These are phyloP conservation scores for Ormyrus rosae DNA, from an alignment of 2,888 invertebrate species.

Conservation along the genomic window DNA sequence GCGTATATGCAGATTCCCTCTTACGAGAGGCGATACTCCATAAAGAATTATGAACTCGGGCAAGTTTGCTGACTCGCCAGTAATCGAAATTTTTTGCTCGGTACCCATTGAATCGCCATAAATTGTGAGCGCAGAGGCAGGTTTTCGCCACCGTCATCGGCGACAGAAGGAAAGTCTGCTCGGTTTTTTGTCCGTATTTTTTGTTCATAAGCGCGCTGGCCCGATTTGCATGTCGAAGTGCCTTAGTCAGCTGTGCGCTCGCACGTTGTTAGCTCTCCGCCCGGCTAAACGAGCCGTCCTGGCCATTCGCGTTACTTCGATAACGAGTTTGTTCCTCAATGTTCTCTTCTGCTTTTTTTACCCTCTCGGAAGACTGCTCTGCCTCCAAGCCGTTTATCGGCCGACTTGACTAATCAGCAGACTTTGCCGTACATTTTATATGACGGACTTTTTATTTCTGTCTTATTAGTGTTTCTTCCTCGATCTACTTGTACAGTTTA, in stretches of 20 bases:
- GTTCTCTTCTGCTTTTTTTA: not conserved
- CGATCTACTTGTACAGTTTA: not conserved
- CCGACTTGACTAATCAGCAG: conserved; percentile 25
- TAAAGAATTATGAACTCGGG: no score
- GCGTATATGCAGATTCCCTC: no score
- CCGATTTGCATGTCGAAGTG: conserved; percentile 70
- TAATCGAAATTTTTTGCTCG: no score
- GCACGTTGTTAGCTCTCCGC: conserved; percentile 52
- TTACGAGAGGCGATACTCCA: no score
- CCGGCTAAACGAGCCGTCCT: conserved; percentile 60
- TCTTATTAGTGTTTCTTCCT: not conserved
- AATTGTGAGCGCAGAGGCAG: no score
- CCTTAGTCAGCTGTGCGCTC: conserved; percentile 65
- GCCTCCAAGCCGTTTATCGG: not conserved
- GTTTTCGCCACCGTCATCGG: no score
- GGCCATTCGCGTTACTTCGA: conserved; percentile 56
- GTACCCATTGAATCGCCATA: no score
- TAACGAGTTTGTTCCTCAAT: conserved; percentile 53
- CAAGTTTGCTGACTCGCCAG: no score
- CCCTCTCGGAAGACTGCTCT: not conserved
- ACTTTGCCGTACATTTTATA: conserved; percentile 2
- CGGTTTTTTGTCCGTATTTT: conserved; percentile 11
- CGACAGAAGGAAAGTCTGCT: no score
- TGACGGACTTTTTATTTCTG: not conserved
- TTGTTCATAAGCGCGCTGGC: conserved; percentile 39